Percentiles rank a stretch among this genome's conserved stretches.
These are phyloP conservation scores for Heterotis niloticus DNA, from an alignment of 2,113 vertebrate species.

Conservation along the genomic window DNA sequence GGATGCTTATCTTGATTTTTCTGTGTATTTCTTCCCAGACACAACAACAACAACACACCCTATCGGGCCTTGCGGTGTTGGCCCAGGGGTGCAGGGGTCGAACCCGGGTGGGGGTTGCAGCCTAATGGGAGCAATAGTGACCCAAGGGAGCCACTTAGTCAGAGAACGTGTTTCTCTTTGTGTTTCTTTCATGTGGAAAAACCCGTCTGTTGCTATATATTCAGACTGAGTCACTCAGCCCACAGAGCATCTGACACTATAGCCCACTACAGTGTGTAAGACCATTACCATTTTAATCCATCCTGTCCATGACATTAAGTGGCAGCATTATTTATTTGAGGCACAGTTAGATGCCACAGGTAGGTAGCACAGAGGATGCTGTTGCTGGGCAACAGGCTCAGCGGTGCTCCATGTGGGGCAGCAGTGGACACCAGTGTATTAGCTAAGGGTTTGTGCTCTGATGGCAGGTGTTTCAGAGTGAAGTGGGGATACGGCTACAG, in stretches of 20 bases:
- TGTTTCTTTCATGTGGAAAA: background rate
- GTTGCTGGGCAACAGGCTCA: background rate
- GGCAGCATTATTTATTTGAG: background rate
- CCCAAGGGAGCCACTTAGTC: background rate
- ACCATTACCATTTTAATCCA: background rate
- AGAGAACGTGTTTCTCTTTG: background rate
- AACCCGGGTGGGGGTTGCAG: background rate
- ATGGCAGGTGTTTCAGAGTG: background rate
- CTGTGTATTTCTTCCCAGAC: background rate
- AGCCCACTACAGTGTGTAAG: too few relatives aligned
- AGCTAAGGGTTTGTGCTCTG: background rate
- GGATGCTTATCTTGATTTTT: background rate
- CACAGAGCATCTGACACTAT: too few relatives aligned
- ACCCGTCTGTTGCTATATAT: background rate
- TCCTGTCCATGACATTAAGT: background rate
- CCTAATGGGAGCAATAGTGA: background rate
- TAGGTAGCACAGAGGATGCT: background rate
- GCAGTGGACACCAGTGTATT: background rate
- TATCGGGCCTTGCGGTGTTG: background rate
- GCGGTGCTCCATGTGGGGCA: background rate
- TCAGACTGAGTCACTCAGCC: background rate
- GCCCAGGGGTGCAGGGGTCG: background rate
- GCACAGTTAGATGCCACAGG: background rate
- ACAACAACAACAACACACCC: background rate
- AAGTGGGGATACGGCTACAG: background rate